Conservation (phyloP, 2,888 invertebrate genomes). For the Villa cingulata region DNA sequence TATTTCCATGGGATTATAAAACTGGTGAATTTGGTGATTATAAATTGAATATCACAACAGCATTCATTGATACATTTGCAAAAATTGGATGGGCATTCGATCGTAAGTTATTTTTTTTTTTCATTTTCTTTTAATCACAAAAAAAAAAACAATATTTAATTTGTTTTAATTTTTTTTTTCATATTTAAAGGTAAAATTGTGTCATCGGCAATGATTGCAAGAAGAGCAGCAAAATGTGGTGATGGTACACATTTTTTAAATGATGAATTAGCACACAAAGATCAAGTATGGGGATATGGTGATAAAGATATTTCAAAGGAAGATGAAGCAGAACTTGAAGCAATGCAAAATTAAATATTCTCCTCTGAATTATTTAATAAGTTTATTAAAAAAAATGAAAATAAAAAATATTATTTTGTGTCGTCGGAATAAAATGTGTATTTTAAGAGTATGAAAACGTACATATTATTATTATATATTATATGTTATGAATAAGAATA, state of each 20-base stretch:
- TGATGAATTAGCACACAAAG: slow-evolving; percentile 30
- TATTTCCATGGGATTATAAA: slow-evolving; percentile 54
- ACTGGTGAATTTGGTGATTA: slow-evolving; percentile 53
- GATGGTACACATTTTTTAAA: slow-evolving; percentile 41
- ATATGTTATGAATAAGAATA: too few species aligned
- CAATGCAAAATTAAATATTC: slow-evolving; percentile 36
- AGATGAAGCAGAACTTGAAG: slow-evolving; percentile 41
- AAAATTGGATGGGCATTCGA: slow-evolving; percentile 72
- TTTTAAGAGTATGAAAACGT: too few species aligned
- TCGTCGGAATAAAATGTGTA: too few species aligned
- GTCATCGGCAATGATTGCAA: slow-evolving; percentile 42
- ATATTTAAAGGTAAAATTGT: slow-evolving; percentile 43
- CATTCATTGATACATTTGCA: slow-evolving; percentile 67
- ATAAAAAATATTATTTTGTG: too few species aligned
- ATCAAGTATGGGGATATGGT: slow-evolving; percentile 49
- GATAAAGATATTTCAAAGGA: slow-evolving; percentile 44
- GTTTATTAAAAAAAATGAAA: too few species aligned
- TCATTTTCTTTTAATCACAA: neutral
- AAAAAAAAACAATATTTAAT: neutral
- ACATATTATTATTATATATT: too few species aligned
- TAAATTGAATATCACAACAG: slow-evolving; percentile 58
- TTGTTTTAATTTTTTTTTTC: neutral
- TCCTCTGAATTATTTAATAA: too few species aligned
- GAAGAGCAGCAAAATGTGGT: slow-evolving; percentile 44
- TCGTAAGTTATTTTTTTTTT: slow-evolving; percentile 34